Base-by-base conservation (phyloP, 2,797 vertebrate genomes). In the Ciconia nigra region DNA sequence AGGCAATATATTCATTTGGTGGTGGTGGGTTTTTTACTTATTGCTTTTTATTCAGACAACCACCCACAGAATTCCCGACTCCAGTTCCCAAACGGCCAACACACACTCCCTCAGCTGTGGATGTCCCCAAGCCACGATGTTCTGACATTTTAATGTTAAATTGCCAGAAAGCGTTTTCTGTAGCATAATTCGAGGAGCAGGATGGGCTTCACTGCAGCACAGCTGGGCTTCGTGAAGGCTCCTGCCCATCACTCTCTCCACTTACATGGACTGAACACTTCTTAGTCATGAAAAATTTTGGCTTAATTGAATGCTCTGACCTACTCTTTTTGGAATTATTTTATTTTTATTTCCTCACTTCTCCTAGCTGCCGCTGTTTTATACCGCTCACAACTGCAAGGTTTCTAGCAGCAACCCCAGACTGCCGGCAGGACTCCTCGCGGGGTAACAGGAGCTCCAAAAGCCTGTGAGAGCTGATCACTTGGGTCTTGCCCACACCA, bases 31-130 rank as follows among this genome's bases (percentile, higher is more conserved):
- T 71, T 69, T 73, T 41, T 29, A 73, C 15, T 73, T 18, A 62
- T 3, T 67, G 46, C 39, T 55, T 66, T 80, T 55, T 44, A 54
- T 49, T 72, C 54, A 25, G 41, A 35, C 72, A 70, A 21, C 29
- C 35, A 47, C 35, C 39, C 39, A 58, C 55, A 13, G 29, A 69
- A 52, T 44, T 33, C 44, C 52, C 33, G 22, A 42, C 47, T 57
- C 29, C 26, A 31, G 3, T 15, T 66, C 42, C 66, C 55, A 28
- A 44, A 12, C 0, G 3, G 33, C 28, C 1, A 1, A 41, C 58
- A 61, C 41, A 59, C 29, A 6, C 14, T 70, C 59, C 47, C 17
- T 62, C 71, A 62, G 54, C 83, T 15, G 29, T 8, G 35, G 15
- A 10, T 33, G 42, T 28, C 37, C 59, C 65, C 44, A 37, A 41